phyloP scores from a whole-genome alignment of 1,140 invertebrate species.

The Penaeus indicus region DNA sequence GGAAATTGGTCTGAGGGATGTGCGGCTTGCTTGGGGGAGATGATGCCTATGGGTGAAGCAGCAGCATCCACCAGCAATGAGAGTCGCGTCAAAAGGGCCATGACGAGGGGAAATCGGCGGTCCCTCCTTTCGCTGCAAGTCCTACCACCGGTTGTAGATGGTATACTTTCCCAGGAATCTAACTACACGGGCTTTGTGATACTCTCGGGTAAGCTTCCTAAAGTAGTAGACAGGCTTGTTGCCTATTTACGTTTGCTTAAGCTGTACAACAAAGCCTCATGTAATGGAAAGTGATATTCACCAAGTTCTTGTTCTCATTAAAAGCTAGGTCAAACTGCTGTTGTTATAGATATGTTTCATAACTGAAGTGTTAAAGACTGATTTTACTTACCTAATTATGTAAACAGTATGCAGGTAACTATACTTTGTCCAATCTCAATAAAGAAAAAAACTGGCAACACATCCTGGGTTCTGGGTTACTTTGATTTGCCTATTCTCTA shows the following conservation, averaged over 20 bases:
- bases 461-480: too few species aligned
- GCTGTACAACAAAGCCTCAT: too few species aligned
- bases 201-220: constrained; percentile 50
- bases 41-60: constrained; percentile 24
- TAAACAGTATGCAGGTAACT: too few species aligned
- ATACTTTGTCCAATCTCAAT: too few species aligned
- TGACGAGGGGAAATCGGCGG: constrained; percentile 28
- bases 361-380: too few species aligned
- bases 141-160: constrained; percentile 53
- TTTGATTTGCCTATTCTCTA: too few species aligned
- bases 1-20: constrained; percentile 59
- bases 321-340: too few species aligned
- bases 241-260: not conserved
- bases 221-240: not conserved
- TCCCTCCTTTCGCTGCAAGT: constrained; percentile 42
- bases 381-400: too few species aligned
- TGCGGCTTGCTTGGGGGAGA: constrained; percentile 43
- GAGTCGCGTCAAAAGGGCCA: not conserved
- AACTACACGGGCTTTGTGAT: constrained; percentile 65
- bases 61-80: constrained; percentile 27
- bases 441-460: too few species aligned
- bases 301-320: too few species aligned
- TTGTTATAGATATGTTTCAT: too few species aligned
- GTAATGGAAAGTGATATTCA: too few species aligned
- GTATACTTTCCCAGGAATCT: constrained; percentile 54